Conservation (phyloP, 2,113 vertebrate species). For the Arvicanthis niloticus region DNA sequence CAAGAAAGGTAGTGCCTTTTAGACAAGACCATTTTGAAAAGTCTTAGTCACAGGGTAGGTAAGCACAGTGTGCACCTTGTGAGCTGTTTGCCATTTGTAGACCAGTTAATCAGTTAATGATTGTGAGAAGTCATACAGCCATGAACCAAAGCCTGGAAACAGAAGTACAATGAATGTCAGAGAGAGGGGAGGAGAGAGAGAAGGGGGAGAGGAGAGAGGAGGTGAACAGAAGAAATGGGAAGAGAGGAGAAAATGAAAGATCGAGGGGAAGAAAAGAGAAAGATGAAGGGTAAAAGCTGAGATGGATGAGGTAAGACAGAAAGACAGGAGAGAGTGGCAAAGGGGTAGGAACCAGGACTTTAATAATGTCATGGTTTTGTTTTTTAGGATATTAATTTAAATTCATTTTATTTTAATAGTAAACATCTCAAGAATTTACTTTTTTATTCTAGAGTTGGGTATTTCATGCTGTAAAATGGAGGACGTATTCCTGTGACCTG, state of each 20-base stretch:
- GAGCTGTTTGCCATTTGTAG: not conserved
- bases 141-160: not conserved
- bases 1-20: not conserved
- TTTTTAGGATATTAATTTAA: not conserved
- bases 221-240: not conserved
- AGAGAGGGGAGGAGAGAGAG: no score
- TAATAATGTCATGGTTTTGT: rapidly evolving
- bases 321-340: not conserved
- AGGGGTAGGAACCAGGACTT: no score
- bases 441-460: not conserved
- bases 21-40: not conserved
- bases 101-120: not conserved
- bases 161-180: not conserved
- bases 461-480: not conserved
- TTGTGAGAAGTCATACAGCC: not conserved
- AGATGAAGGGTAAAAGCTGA: not conserved
- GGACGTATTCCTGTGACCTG: not conserved
- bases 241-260: not conserved
- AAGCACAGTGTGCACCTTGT: not conserved
- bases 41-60: not conserved
- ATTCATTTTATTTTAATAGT: not conserved
- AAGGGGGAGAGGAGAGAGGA: no score
- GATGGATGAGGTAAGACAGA: not conserved
- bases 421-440: not conserved
- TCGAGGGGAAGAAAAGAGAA: not conserved